Evolutionary conservation across 2,113 vertebrate genomes (phyloP).

Genomic region (Dascyllus trimaculatus): DNA sequence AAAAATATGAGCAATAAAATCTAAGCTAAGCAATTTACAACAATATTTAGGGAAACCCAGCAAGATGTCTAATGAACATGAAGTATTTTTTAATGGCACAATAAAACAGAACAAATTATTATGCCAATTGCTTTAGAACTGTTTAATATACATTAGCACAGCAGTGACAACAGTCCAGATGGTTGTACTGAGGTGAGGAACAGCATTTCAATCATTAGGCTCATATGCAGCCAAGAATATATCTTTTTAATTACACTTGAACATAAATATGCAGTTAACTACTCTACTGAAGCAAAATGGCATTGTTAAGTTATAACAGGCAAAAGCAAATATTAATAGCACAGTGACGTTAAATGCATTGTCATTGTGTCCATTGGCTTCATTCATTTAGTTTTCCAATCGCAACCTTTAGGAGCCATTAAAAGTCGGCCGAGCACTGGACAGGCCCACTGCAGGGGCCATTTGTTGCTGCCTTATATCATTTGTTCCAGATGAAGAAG

Average conservation of each 20-base stretch:
- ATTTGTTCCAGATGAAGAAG: slow-evolving; percentile 68
- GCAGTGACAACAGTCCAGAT: slow-evolving; percentile 1
- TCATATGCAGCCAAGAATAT: neutral
- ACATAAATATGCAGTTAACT: neutral
- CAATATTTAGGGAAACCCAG: neutral
- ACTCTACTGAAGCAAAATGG: neutral
- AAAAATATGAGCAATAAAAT: no score
- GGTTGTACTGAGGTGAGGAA: neutral
- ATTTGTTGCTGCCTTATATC: slow-evolving; percentile 48
- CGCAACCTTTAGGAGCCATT: slow-evolving; percentile 31
- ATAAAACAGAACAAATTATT: neutral
- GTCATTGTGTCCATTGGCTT: slow-evolving; percentile 31
- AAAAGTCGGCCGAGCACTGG: slow-evolving; percentile 32
- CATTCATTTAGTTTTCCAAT: slow-evolving; percentile 8
- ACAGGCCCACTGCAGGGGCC: slow-evolving; percentile 22
- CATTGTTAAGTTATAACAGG: neutral
- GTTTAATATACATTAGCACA: neutral
- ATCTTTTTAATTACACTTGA: neutral
- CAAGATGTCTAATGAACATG: neutral
- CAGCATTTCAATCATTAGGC: neutral
- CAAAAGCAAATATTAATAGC: slow-evolving; percentile 17
- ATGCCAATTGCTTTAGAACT: neutral
- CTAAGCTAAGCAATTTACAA: no score
- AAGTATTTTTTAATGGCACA: neutral
- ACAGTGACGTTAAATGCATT: slow-evolving; percentile 8